A percentile compares a stretch with the other conserved stretches of the same genome.
Evolutionary conservation across 2,113 vertebrate species (phyloP).

Genomic region (Patagioenas fasciata): DNA sequence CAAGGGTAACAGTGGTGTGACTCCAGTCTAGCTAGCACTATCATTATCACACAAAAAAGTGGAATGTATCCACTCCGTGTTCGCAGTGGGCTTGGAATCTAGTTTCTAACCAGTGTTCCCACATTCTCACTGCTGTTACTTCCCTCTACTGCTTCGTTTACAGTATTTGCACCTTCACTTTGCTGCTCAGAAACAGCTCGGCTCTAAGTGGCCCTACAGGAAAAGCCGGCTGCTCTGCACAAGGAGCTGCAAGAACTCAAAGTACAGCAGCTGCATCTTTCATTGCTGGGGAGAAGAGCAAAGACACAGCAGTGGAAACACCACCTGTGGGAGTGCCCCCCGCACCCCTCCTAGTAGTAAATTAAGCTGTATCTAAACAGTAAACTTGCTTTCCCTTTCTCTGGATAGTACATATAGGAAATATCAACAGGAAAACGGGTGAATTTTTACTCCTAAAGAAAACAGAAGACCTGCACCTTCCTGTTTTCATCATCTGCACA

Average conservation of each 20-base stretch:
- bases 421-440: neutral
- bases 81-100: neutral
- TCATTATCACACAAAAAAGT: neutral
- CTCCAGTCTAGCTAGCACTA: neutral
- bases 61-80: no score
- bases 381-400: neutral
- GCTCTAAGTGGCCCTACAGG: neutral
- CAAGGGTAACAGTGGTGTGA: rapidly evolving
- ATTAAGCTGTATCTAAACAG: neutral
- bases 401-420: neutral
- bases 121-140: neutral
- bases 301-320: neutral
- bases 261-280: neutral
- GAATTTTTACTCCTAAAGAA: neutral
- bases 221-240: neutral
- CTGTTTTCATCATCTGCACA: neutral
- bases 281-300: neutral
- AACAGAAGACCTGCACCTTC: neutral
- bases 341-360: neutral
- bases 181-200: neutral
- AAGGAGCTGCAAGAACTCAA: neutral
- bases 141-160: neutral
- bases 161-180: neutral
- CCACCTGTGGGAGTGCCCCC: neutral
- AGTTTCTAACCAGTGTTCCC: neutral